A percentile compares a stretch with the other conserved stretches of the same genome.
These are phyloP conservation scores for Caenorhabditis becei DNA, from an alignment of 2,888 invertebrate species.

Conservation along the genomic window DNA sequence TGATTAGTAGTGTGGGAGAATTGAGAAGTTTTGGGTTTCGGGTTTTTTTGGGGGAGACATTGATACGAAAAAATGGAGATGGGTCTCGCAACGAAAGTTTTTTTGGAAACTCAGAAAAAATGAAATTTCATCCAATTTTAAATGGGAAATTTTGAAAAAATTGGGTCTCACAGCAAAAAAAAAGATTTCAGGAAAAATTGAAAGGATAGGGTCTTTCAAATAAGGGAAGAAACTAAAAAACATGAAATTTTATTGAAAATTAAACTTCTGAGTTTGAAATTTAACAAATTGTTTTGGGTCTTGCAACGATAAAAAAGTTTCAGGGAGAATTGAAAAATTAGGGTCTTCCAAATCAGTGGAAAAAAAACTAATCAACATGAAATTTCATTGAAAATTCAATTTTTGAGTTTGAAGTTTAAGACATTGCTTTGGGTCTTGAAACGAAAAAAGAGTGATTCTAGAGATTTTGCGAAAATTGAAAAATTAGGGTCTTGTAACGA, in stretches of 20 bases:
- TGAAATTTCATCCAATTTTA: background rate
- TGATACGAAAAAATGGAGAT: background rate
- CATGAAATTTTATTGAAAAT: background rate
- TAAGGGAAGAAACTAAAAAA: too few relatives aligned
- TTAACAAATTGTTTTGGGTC: too few relatives aligned
- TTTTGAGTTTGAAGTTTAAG: too few relatives aligned
- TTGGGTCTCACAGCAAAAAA: background rate
- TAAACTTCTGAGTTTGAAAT: background rate
- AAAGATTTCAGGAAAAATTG: background rate
- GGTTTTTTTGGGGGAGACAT: background rate
- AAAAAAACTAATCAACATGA: too few relatives aligned
- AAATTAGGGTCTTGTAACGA: too few relatives aligned
- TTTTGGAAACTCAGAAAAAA: background rate
- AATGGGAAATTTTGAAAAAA: background rate
- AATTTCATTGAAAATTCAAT: too few relatives aligned
- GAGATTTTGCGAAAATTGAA: too few relatives aligned
- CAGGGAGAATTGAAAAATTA: too few relatives aligned
- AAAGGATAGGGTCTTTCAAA: too few relatives aligned
- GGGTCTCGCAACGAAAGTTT: background rate
- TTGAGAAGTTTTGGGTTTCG: background rate
- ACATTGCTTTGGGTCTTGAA: too few relatives aligned
- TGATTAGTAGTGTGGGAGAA: constrained; percentile 10
- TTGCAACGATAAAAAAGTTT: background rate
- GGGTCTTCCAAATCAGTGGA: too few relatives aligned
- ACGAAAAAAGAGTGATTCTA: too few relatives aligned